Conservation (phyloP, 2,113 vertebrate species). For the Oryzias celebensis region DNA sequence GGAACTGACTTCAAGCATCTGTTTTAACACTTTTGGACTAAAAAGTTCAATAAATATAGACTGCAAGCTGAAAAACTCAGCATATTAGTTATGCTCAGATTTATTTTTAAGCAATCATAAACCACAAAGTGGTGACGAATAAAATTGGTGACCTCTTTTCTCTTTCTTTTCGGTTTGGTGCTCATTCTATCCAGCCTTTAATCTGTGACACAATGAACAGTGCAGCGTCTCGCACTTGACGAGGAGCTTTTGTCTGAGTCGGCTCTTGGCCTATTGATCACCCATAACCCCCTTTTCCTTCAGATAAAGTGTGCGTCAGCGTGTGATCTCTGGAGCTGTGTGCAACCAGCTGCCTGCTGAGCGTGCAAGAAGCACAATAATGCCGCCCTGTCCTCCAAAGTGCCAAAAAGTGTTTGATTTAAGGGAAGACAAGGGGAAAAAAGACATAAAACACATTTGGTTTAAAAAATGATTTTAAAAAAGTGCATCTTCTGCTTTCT, state of each 20-base stretch:
- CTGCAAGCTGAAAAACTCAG: background rate
- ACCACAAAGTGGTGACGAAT: background rate
- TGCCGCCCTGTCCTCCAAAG: constrained; percentile 3
- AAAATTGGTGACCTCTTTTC: background rate
- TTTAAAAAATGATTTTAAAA: constrained; percentile 2
- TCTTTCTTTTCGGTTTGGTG: constrained; percentile 3
- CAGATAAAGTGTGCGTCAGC: constrained; percentile 48
- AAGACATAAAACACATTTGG: background rate
- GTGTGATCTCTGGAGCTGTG: constrained; percentile 57
- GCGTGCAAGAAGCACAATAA: constrained; percentile 35
- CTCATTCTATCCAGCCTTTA: constrained; percentile 30
- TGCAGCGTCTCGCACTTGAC: constrained; percentile 38
- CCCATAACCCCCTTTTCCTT: constrained; percentile 12
- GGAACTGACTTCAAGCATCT: no score
- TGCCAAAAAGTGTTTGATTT: constrained; percentile 28
- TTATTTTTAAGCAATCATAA: background rate
- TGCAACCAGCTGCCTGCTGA: constrained; percentile 41
- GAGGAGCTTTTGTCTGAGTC: constrained; percentile 61
- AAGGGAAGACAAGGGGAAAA: background rate
- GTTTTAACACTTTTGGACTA: no score
- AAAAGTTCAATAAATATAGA: background rate
- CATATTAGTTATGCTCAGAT: background rate
- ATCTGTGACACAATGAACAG: constrained; percentile 57
- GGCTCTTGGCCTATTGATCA: constrained; percentile 66
- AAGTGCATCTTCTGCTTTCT: constrained; percentile 65